Base-by-base conservation (phyloP, 2,113 vertebrate species). In the Callithrix jacchus region DNA sequence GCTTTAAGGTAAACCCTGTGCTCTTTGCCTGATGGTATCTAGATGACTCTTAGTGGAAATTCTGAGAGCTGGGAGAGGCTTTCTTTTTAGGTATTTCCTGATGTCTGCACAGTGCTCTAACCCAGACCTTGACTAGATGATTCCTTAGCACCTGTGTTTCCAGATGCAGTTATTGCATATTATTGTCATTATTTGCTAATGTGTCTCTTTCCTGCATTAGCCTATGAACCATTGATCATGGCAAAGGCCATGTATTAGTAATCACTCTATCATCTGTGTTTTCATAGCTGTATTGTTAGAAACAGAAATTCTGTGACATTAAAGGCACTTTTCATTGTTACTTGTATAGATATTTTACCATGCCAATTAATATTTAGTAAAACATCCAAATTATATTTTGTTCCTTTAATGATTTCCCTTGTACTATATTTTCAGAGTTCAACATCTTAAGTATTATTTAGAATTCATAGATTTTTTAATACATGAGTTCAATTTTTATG, bases 381-480 rank as follows among this genome's bases (percentile, higher is more conserved):
- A 61, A 71, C 2, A 66, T 4, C 32, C 11, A 18, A 81, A 82
- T 76, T 71, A 81, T 80, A 27, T 87, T 91, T 70, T 95, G 3
- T n/a, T 80, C 7, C 21, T 35, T 95, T 81, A 71, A 47, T 86
- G 17, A 88, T 82, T 70, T 54, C 70, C 32, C 37, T 74, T 82
- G 14, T 16, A 58, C 30, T 68, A 3, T 45, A 11, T 87, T 93
- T 95, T 93, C 49, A 91, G 73, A 82, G 84, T 85, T 93, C 35
- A 74, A 42, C 37, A 84, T 77, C 66, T 81, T 89, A 81, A n/a
- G 23, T 89, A 9, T 64, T 32, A 27, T 32, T 64, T 32, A 11
- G 83, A 95, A 73, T 91, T 81, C 79, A 52, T 68, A 79, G 13
- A 35, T 66, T 82, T 58, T 85, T 92, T 91, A 47, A n/a, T 87